These are phyloP conservation scores for Meiosimyza platycephala DNA, from an alignment of 2,888 invertebrate species.

Conservation along the genomic window DNA sequence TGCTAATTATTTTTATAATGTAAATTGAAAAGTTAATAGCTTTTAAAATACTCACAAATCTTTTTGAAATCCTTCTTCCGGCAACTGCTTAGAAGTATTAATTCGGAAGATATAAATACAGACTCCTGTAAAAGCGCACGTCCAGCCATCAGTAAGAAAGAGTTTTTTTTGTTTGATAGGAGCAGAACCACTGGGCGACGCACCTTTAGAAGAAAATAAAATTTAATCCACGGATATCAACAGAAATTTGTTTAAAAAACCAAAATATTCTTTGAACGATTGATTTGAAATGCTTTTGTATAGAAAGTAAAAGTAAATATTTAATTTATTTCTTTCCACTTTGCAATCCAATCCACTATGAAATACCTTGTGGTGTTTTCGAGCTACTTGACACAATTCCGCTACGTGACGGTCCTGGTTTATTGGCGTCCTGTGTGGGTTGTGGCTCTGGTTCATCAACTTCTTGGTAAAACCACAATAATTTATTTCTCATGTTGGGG, in stretches of 20 bases:
- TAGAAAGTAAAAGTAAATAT: no score
- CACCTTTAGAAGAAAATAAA: constrained; percentile 49
- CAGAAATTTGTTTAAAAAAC: no score
- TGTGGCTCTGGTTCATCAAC: constrained; percentile 76
- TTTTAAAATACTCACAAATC: constrained; percentile 70
- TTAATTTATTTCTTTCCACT: no score
- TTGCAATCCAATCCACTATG: not conserved
- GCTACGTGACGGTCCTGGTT: constrained; percentile 69
- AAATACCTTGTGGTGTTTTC: constrained; percentile 66
- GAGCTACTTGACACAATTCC: constrained; percentile 67
- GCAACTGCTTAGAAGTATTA: constrained; percentile 84
- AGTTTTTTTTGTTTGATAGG: constrained; percentile 76
- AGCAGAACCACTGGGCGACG: constrained; percentile 63
- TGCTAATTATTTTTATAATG: no score
- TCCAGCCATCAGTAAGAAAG: constrained; percentile 88
- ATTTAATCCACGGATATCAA: not conserved
- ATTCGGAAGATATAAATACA: constrained; percentile 89
- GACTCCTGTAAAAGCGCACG: constrained; percentile 81
- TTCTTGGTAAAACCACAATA: constrained; percentile 91
- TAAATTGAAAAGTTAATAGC: no score
- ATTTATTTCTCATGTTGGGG: constrained; percentile 85
- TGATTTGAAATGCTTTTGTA: no score
- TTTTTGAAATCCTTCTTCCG: constrained; percentile 94
- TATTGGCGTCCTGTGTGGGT: constrained; percentile 65
- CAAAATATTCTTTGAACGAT: no score